Evolutionary conservation across 1,140 invertebrate genomes (phyloP).

Genomic region (Schmidtea mediterranea): DNA sequence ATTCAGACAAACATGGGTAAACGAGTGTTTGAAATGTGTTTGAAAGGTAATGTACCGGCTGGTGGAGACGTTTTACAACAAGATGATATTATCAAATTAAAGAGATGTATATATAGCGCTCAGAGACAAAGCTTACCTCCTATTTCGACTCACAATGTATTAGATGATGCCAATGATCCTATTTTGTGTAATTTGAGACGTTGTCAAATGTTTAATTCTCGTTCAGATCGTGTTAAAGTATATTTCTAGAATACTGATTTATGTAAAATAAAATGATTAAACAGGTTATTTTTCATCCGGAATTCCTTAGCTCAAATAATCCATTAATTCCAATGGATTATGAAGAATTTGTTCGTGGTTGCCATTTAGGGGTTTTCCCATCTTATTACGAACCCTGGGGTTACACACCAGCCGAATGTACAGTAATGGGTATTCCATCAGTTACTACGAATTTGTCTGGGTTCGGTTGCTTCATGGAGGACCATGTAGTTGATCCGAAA

Average conservation of each 20-base stretch:
- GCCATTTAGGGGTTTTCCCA: slow-evolving; percentile 90
- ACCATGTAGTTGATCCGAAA: slow-evolving; percentile 84
- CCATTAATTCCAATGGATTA: slow-evolving; percentile 91
- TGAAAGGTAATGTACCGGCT: slow-evolving; percentile 54
- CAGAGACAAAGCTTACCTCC: slow-evolving; percentile 64
- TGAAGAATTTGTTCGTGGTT: slow-evolving; percentile 93
- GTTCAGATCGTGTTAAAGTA: slow-evolving; percentile 78
- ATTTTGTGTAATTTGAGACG: slow-evolving; percentile 57
- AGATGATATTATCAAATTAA: slow-evolving; percentile 77
- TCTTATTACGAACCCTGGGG: slow-evolving; percentile 98
- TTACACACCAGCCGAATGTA: slow-evolving; percentile 52
- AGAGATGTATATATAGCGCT: slow-evolving; percentile 74
- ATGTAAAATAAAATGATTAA: slow-evolving; percentile 11
- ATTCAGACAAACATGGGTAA: slow-evolving; percentile 77
- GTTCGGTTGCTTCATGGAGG: slow-evolving; percentile 96
- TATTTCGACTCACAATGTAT: slow-evolving; percentile 87
- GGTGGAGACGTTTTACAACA: slow-evolving; percentile 50
- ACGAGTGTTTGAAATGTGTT: slow-evolving; percentile 65
- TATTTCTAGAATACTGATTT: slow-evolving; percentile 8
- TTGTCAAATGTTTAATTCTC: slow-evolving; percentile 77
- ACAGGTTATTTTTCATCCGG: slow-evolving; percentile 87
- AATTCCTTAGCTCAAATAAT: slow-evolving; percentile 89
- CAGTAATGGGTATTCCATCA: slow-evolving; percentile 94
- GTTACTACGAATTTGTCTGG: slow-evolving; percentile 87
- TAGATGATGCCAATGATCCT: slow-evolving; percentile 55